phyloP scores from a whole-genome alignment of 2,888 invertebrate genomes.

The Ethmia dodecea region DNA sequence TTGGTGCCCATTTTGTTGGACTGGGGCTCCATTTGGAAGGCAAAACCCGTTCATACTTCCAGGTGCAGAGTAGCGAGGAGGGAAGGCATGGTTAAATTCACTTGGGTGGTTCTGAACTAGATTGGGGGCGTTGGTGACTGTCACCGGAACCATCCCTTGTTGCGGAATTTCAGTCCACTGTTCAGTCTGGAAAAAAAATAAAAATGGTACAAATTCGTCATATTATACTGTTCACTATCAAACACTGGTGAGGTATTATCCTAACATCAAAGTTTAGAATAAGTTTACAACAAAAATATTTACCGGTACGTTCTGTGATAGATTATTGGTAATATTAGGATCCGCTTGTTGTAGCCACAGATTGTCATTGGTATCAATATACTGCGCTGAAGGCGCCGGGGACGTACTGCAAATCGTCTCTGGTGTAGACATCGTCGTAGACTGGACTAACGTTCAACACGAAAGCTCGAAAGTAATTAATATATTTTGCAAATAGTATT shows the following conservation, averaged over 20 bases:
- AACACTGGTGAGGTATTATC: too few species aligned
- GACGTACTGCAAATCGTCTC: not conserved
- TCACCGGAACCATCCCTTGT: slow-evolving; percentile 10
- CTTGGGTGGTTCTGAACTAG: slow-evolving; percentile 17
- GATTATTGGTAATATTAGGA: slow-evolving; percentile 19
- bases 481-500: not conserved
- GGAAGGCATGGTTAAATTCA: slow-evolving; percentile 8
- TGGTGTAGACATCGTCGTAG: slow-evolving; percentile 19
- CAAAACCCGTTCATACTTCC: not conserved
- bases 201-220: slow-evolving; percentile 1
- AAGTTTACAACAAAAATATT: slow-evolving; percentile 11
- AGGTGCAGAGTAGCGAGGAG: slow-evolving; percentile 15
- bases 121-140: slow-evolving; percentile 11
- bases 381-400: slow-evolving; percentile 13
- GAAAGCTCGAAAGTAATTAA: slow-evolving; percentile 7
- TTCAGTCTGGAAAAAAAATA: slow-evolving; percentile 25
- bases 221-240: too few species aligned
- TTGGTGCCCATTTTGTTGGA: slow-evolving; percentile 4
- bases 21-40: slow-evolving; percentile 3
- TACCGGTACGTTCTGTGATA: slow-evolving; percentile 29
- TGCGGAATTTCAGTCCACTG: slow-evolving; percentile 29
- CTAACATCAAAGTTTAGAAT: too few species aligned
- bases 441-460: slow-evolving; percentile 1
- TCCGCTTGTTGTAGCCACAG: too few species aligned
- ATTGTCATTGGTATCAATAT: slow-evolving; percentile 23